phyloP scores from a whole-genome alignment of 2,888 invertebrate genomes.

The Rhagonycha fulva region DNA sequence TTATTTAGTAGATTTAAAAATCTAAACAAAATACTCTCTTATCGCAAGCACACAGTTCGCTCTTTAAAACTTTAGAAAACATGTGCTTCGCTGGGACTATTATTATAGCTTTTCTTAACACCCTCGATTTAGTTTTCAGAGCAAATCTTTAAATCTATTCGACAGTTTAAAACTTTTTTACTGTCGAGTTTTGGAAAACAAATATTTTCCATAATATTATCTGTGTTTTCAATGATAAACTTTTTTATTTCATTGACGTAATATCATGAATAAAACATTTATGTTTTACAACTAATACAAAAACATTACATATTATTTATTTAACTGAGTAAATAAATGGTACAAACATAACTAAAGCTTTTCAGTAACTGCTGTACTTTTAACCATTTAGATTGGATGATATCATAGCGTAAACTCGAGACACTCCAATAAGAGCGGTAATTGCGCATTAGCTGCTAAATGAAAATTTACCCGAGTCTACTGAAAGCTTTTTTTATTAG shows the following conservation, averaged over 20 bases:
- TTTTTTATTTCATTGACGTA: not conserved
- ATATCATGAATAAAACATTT: not conserved
- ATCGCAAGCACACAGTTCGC: slow-evolving; percentile 8
- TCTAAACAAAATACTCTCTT: slow-evolving; percentile 13
- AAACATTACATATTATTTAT: not conserved
- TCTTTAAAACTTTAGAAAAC: not conserved
- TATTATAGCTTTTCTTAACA: slow-evolving; percentile 8
- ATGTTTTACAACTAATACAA: not conserved
- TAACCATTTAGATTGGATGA: slow-evolving; percentile 9
- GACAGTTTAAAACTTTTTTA: not conserved
- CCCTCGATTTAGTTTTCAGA: slow-evolving; percentile 7
- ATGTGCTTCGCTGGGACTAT: slow-evolving; percentile 7
- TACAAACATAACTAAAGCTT: slow-evolving; percentile 3
- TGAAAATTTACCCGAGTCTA: slow-evolving; percentile 16
- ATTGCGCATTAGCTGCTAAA: slow-evolving; percentile 19
- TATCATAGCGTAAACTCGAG: slow-evolving; percentile 16
- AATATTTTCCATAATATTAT: not conserved
- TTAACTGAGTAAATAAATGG: not conserved
- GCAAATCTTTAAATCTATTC: slow-evolving; percentile 10
- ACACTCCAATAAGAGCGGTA: slow-evolving; percentile 17
- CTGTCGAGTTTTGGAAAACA: not conserved
- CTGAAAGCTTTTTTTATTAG: slow-evolving; percentile 12
- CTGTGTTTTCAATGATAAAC: not conserved
- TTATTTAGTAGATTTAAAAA: not conserved
- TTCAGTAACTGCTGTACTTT: slow-evolving; percentile 6